A percentile compares a stretch with the other conserved stretches of the same genome.
Evolutionary conservation across 2,113 vertebrate species (phyloP).

Genomic region (Syrmaticus mikado): DNA sequence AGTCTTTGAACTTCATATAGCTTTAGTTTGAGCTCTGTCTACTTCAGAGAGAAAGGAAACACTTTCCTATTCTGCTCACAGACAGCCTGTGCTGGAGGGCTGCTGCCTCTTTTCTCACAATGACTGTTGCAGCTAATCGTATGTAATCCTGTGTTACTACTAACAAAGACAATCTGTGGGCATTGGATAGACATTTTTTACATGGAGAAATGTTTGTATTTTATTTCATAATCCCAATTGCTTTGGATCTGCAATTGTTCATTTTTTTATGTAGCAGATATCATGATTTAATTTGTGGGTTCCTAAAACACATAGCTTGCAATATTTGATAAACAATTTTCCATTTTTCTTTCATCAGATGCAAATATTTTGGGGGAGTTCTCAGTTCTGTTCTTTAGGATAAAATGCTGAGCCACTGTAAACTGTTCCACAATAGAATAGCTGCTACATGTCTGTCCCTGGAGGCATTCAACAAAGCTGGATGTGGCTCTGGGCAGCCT

Average conservation of each 20-base stretch:
- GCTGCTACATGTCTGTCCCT: background rate
- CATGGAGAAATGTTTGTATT: background rate
- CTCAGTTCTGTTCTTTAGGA: background rate
- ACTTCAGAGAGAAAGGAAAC: slow-evolving; percentile 27
- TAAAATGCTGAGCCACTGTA: background rate
- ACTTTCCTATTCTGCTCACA: slow-evolving; percentile 42
- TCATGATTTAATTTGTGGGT: background rate
- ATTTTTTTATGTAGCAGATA: background rate
- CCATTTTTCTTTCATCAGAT: background rate
- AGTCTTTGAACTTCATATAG: slow-evolving; percentile 39
- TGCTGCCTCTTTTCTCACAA: slow-evolving; percentile 2
- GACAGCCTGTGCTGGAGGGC: slow-evolving; percentile 29
- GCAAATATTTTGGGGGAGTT: background rate
- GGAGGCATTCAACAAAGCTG: too few relatives aligned
- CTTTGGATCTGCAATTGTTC: background rate
- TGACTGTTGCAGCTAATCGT: slow-evolving; percentile 36
- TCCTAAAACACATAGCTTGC: background rate
- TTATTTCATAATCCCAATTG: background rate
- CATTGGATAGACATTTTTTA: background rate
- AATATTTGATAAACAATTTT: background rate
- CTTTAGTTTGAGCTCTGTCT: slow-evolving; percentile 42
- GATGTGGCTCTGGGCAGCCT: too few relatives aligned
- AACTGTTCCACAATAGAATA: background rate
- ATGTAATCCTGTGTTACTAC: slow-evolving; percentile 32
- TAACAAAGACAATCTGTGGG: slow-evolving; percentile 4